Percentiles rank a stretch among this genome's conserved stretches.
These are phyloP conservation scores for Scolopax mira DNA, from an alignment of 2,113 vertebrate species.

Conservation along the genomic window DNA sequence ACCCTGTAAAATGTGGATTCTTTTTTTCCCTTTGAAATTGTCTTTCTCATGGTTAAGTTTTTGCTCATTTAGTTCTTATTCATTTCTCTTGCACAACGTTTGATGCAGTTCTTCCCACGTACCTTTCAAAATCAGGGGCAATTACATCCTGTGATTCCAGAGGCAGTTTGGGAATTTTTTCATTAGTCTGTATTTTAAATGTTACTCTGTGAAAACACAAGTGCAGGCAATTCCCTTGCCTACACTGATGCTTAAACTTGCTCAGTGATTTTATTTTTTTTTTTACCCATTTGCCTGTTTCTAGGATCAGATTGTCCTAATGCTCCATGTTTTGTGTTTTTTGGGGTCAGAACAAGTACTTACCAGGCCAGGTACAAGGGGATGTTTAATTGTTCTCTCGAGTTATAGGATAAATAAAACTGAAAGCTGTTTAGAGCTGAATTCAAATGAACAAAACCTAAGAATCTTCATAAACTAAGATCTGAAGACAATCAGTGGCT, in stretches of 20 bases:
- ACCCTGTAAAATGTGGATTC: neutral
- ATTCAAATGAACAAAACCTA: neutral
- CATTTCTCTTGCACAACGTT: neutral
- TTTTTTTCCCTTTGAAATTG: neutral
- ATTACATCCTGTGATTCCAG: neutral
- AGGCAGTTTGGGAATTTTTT: neutral
- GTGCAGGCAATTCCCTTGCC: neutral
- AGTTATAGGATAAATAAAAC: neutral
- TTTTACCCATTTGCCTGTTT: neutral
- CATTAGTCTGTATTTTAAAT: neutral
- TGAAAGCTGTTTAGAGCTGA: neutral
- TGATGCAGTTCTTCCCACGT: neutral
- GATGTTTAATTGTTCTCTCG: neutral
- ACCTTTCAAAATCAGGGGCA: neutral
- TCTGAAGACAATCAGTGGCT: neutral
- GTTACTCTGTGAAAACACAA: neutral
- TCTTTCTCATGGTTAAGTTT: neutral
- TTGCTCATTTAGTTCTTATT: neutral
- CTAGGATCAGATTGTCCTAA: neutral
- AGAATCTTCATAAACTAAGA: neutral
- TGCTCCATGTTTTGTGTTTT: neutral
- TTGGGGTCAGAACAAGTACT: neutral
- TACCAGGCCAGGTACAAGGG: neutral
- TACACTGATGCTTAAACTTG: neutral
- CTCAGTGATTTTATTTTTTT: neutral